A percentile compares a stretch with the other conserved stretches of the same genome.
phyloP scores from a whole-genome alignment of 2,888 invertebrate species.

The Ptychoptera contaminata region DNA sequence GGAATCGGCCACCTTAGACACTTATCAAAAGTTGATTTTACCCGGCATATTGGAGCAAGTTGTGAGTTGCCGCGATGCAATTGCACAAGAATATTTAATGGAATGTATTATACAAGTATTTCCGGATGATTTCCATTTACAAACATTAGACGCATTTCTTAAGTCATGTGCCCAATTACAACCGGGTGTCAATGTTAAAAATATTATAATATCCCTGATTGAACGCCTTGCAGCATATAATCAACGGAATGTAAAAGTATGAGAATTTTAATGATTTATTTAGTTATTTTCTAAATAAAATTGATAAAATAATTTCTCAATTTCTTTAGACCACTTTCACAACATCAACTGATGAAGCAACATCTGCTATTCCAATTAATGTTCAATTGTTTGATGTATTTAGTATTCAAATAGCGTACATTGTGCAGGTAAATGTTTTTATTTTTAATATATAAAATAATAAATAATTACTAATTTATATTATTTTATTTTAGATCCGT shows the following conservation, averaged over 20 bases:
- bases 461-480: neutral
- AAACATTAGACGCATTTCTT: constrained; percentile 86
- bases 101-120: constrained; percentile 98
- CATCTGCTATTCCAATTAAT: constrained; percentile 58
- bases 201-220: constrained; percentile 92
- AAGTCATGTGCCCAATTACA: constrained; percentile 95
- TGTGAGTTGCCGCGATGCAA: constrained; percentile 93
- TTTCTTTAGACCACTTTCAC: neutral
- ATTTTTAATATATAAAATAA: neutral
- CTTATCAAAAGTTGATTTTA: constrained; percentile 78
- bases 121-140: constrained; percentile 97
- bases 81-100: constrained; percentile 99
- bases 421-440: constrained; percentile 57
- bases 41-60: constrained; percentile 97
- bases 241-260: constrained; percentile 48
- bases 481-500: constrained; percentile 47
- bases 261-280: constrained; percentile 1
- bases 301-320: too few relatives aligned
- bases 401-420: constrained; percentile 90
- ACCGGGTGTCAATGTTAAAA: constrained; percentile 92
- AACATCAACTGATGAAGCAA: constrained; percentile 25
- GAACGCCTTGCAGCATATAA: constrained; percentile 77
- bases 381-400: constrained; percentile 96
- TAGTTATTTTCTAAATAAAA: neutral
- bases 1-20: constrained; percentile 83